Conservation (phyloP, 2,797 vertebrate species). For the Lepilemur ruficaudatus region DNA sequence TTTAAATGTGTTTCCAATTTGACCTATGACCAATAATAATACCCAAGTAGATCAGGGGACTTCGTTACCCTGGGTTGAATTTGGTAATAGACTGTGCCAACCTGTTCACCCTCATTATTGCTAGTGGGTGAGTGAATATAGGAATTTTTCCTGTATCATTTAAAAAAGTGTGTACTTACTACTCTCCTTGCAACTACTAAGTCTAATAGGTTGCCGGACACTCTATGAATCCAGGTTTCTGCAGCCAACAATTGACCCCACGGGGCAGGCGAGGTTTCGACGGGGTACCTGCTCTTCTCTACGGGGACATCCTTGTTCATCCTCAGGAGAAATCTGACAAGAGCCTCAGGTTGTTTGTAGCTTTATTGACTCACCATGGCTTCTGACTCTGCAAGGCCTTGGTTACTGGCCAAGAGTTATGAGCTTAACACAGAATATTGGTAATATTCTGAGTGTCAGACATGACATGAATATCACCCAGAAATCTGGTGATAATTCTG, state of each 20-base stretch:
- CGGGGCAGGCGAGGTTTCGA: background rate
- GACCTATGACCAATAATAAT: background rate
- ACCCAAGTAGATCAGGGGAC: background rate
- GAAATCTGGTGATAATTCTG: background rate
- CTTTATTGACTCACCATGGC: background rate
- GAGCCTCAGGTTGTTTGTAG: background rate
- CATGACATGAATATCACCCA: fast-evolving
- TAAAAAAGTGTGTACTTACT: background rate
- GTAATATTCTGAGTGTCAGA: background rate
- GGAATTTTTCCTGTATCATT: background rate
- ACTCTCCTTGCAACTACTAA: background rate
- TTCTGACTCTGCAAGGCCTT: constrained; percentile 26
- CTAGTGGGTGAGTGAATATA: background rate
- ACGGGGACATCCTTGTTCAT: background rate
- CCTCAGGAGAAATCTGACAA: background rate
- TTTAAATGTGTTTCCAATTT: background rate
- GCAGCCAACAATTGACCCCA: background rate
- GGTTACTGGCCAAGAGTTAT: background rate
- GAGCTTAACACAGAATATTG: background rate
- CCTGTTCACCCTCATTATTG: background rate
- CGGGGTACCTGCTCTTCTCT: background rate
- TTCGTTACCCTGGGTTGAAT: background rate
- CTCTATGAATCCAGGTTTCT: background rate
- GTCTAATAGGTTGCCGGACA: background rate
- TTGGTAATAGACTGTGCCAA: background rate